Base-by-base conservation (phyloP, 2,113 vertebrate species). In the Paradoxurus hermaphroditus region DNA sequence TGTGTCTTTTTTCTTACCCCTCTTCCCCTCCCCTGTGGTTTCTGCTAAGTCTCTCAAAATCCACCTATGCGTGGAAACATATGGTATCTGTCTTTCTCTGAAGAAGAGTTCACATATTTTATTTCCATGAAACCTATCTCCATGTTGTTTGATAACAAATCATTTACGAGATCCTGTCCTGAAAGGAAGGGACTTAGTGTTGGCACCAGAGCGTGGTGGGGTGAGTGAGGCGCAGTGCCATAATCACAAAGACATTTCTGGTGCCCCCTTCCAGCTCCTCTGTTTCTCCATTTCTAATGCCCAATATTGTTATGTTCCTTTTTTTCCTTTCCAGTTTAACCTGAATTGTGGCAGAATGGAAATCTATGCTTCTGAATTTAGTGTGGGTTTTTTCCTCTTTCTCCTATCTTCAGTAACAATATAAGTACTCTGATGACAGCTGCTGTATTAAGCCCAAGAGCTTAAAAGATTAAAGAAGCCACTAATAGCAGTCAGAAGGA, bases 381-480 rank as follows among this genome's bases (percentile, higher is more conserved):
- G 73, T 97, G 7, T 98, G 41, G 4, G 4, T 10, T 95, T 81
- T 62, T 75, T 87, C 84, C 63, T 86, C 85, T 97, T 91, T 84
- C 70, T 98, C 97, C 92, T 91, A 31, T 98, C 93, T 96, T 90
- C 90, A 94, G 84, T 90, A 97, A 83, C 98, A 98, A 95, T 98
- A 0, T 98, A 98, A 99, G 98, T 98, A 97, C 97, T 98, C 98
- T 98, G 97, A 98, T 98, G 98, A 98, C 97, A 98, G 98, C 98
- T 98, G 98, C 97, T 98, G 97, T 98, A 98, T 98, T 98, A 98
- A 98, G 98, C 98, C 98, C 96, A 98, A 96, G 97, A 99, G 99
- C 98, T 99, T 99, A 98, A 99, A 99, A 99, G 99, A 99, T 99
- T 99, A 99, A 99, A 99, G 98, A 97, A 98, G 98, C 98, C 98